Base-by-base conservation (phyloP, 2,797 vertebrate genomes). In the Acanthis flammea region DNA sequence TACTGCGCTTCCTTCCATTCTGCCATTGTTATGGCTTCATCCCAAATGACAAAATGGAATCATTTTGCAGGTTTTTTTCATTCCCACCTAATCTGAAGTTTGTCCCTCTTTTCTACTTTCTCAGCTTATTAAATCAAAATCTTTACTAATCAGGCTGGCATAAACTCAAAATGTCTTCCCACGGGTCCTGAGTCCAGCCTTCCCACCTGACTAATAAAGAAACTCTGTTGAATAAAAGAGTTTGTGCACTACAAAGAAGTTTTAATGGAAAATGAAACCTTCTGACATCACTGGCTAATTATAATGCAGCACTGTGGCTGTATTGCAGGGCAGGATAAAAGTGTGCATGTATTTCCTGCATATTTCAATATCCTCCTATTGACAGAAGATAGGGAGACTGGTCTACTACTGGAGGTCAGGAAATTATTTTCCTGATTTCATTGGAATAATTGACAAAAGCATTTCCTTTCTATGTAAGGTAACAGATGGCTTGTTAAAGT, bases 351-450 rank as follows among this genome's bases (percentile, higher is more conserved):
- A 95, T 94, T 96, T 91, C 86, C 93, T 90, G 62, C 82, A 97
- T 87, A 93, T 97, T 98, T 98, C 98, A 98, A 98, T 99, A 98
- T 98, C 97, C 97, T 97, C 80, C 96, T 99, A 98, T 99, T 99
- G 98, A 99, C 98, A 98, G 94, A 98, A 98, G 98, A 98, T 98
- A 98, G 97, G 98, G 96, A 91, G 92, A 95, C 86, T 96, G 90
- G 92, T 91, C 79, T 95, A 83, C 92, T 88, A 83, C 86, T 92
- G 81, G 91, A 97, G 93, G 97, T 96, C 97, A 99, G 99, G 98
- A 99, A 99, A 99, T 99, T 88, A 98, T 97, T 97, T 97, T 97
- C 97, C 95, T 95, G 97, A 97, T 98, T 98, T 99, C 98, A 99
- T 98, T 98, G 98, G 93, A 92, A 84, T 96, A 96, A 97, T 80